These are phyloP conservation scores for Drosophila cognata DNA, from an alignment of 2,888 invertebrate genomes.

Conservation along the genomic window DNA sequence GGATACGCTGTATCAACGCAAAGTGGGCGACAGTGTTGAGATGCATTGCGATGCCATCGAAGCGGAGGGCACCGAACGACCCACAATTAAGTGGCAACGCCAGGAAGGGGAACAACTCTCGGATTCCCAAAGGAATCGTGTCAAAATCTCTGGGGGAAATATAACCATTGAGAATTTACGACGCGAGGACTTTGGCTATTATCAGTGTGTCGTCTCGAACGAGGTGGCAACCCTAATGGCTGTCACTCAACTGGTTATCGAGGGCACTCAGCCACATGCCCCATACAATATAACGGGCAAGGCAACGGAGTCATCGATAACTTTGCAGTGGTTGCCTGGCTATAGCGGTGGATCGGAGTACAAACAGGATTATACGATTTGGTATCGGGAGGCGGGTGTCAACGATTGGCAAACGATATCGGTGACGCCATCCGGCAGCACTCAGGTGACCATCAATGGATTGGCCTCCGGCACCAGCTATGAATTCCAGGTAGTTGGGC, in stretches of 20 bases:
- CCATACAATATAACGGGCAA: constrained; percentile 97
- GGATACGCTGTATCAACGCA: constrained; percentile 95
- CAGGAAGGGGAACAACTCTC: constrained; percentile 89
- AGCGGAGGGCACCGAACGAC: constrained; percentile 96
- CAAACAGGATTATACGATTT: constrained; percentile 97
- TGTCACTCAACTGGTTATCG: constrained; percentile 94
- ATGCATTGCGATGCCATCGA: constrained; percentile 98
- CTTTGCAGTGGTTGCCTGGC: constrained; percentile 96
- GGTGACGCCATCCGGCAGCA: constrained; percentile 96
- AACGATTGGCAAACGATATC: constrained; percentile 97
- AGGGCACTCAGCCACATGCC: constrained; percentile 98
- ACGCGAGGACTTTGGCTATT: constrained; percentile 96
- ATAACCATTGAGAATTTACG: constrained; percentile 95
- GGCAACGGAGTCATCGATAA: constrained; percentile 95
- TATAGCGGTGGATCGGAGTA: constrained; percentile 98
- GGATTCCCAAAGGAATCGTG: constrained; percentile 92
- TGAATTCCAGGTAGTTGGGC: constrained; percentile 98
- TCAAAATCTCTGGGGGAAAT: constrained; percentile 93
- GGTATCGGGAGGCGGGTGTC: constrained; percentile 95
- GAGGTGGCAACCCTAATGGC: constrained; percentile 98
- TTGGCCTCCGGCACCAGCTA: constrained; percentile 95
- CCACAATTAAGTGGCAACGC: constrained; percentile 95
- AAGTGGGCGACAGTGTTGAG: constrained; percentile 95
- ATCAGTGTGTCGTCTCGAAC: constrained; percentile 97
- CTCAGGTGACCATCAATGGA: constrained; percentile 94